A percentile compares a stretch with the other conserved stretches of the same genome.
Evolutionary conservation across 2,797 vertebrate species (phyloP).

Genomic region (Tinamus major): DNA sequence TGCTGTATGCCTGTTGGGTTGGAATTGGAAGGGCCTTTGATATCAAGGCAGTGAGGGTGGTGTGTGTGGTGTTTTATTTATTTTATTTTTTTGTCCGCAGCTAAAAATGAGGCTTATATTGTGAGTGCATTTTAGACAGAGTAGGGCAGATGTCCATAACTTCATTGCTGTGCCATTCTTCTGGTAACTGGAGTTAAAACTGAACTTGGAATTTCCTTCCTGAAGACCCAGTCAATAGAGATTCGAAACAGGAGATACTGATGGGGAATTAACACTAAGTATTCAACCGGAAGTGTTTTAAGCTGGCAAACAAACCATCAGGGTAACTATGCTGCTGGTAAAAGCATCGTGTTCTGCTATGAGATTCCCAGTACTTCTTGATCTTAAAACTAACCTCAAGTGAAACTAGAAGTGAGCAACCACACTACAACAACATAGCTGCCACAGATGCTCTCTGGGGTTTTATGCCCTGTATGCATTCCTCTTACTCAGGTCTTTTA

Average conservation of each 20-base stretch:
- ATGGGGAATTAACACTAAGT: neutral
- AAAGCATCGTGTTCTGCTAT: neutral
- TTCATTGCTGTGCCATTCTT: neutral
- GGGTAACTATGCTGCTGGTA: rapidly evolving
- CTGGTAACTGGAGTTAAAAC: neutral
- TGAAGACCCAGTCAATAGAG: neutral
- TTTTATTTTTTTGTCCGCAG: neutral
- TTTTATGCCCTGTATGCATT: neutral
- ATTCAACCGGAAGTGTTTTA: neutral
- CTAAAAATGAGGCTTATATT: neutral
- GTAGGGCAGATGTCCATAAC: rapidly evolving
- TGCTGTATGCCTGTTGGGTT: rapidly evolving
- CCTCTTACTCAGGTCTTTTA: neutral
- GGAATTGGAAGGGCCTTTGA: neutral
- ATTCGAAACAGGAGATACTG: rapidly evolving
- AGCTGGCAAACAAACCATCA: neutral
- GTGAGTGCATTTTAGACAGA: neutral
- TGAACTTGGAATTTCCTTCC: neutral
- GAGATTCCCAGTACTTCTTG: neutral
- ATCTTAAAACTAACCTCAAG: neutral
- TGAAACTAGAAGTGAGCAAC: neutral
- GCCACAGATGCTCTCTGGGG: neutral
- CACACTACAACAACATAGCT: neutral
- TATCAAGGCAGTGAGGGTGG: no score
- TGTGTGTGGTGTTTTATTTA: no score